These are phyloP conservation scores for Petrocephalus microphthalmus DNA, from an alignment of 2,113 vertebrate genomes.

Conservation along the genomic window DNA sequence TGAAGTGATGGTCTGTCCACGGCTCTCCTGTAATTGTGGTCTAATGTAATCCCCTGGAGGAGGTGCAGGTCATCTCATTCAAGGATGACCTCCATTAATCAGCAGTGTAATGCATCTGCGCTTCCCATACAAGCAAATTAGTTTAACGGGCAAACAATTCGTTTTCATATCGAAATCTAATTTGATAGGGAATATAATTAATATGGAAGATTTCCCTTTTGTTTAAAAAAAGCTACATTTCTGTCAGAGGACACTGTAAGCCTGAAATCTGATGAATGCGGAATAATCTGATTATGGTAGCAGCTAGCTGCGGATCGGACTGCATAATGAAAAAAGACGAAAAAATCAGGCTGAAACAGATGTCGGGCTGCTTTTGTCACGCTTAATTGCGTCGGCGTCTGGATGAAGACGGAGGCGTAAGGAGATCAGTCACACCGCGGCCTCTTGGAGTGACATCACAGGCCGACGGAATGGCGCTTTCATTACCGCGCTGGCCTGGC, in stretches of 20 bases:
- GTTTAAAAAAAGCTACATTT: neutral
- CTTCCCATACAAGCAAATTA: neutral
- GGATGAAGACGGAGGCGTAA: neutral
- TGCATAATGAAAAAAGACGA: conserved; percentile 1
- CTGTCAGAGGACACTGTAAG: neutral
- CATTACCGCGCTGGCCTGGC: neutral
- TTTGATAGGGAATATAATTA: conserved; percentile 3
- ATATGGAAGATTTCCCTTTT: neutral
- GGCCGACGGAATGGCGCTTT: neutral
- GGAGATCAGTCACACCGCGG: conserved; percentile 1
- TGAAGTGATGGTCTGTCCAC: neutral
- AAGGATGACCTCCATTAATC: conserved; percentile 11
- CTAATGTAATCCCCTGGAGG: neutral
- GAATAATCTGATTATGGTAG: conserved; percentile 21
- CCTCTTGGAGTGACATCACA: conserved; percentile 9
- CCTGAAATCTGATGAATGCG: conserved; percentile 20
- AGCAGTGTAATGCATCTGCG: neutral
- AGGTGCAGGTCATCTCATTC: neutral
- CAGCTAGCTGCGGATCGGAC: neutral
- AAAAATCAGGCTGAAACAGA: conserved; percentile 17
- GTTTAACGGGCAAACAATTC: conserved; percentile 4
- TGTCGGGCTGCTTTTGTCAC: conserved; percentile 22
- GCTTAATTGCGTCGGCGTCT: conserved; percentile 25
- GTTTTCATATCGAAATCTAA: conserved; percentile 8
- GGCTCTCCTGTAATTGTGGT: neutral